Conservation (phyloP, 2,113 vertebrate genomes). For the Limanda limanda region DNA sequence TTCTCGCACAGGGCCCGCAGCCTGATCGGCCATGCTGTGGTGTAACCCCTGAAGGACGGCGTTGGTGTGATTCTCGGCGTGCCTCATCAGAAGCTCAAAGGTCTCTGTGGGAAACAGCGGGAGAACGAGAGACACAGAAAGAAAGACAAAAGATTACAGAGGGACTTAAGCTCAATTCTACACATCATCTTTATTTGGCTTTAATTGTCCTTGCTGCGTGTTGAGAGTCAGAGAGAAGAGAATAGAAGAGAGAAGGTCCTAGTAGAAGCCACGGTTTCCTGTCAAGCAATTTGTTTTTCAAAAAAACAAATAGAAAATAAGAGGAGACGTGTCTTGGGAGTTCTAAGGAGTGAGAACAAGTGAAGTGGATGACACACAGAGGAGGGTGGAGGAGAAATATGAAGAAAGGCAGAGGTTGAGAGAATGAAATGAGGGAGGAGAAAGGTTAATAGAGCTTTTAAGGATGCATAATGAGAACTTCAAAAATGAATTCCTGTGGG, state of each 20-base stretch:
- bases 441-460: conserved; percentile 3
- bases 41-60: conserved; percentile 81
- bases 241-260: neutral
- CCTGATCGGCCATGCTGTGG: conserved; percentile 81
- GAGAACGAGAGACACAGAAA: conserved; percentile 6
- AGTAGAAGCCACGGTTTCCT: too few species aligned
- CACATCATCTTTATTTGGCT: neutral
- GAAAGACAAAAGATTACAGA: conserved; percentile 10
- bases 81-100: conserved; percentile 85
- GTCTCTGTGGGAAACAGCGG: conserved; percentile 80
- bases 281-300: neutral
- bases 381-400: conserved; percentile 1
- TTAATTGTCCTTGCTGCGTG: neutral
- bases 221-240: neutral
- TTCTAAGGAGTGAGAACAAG: too few species aligned
- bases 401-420: conserved; percentile 7
- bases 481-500: conserved; percentile 11
- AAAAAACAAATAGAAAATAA: neutral
- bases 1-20: conserved; percentile 75
- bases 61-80: conserved; percentile 88
- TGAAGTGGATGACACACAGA: neutral
- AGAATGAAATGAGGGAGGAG: conserved; percentile 7
- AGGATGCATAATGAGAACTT: neutral
- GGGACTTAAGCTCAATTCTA: neutral
- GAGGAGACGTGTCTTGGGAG: neutral